These are phyloP conservation scores for Dreissena polymorpha DNA, from an alignment of 1,140 invertebrate species.

Conservation along the genomic window DNA sequence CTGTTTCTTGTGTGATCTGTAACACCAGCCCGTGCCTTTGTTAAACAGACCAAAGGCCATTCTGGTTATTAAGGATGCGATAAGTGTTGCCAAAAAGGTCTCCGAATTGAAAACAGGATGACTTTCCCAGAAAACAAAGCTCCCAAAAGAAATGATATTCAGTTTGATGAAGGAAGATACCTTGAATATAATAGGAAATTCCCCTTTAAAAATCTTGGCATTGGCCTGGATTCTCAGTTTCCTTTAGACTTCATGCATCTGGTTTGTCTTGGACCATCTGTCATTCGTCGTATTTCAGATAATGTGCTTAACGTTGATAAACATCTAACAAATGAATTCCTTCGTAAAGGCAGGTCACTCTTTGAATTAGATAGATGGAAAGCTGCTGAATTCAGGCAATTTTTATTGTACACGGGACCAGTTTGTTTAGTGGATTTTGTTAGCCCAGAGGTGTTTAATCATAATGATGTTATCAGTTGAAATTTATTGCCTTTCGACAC, in stretches of 20 bases:
- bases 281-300: not conserved
- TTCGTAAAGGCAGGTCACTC: slow-evolving; percentile 1
- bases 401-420: slow-evolving; percentile 48
- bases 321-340: not conserved
- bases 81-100: slow-evolving; percentile 66
- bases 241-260: slow-evolving; percentile 79
- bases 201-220: slow-evolving; percentile 56
- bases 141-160: slow-evolving; percentile 55
- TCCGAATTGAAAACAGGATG: slow-evolving; percentile 38
- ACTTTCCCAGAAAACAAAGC: slow-evolving; percentile 57
- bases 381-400: slow-evolving; percentile 57
- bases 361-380: slow-evolving; percentile 3
- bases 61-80: slow-evolving; percentile 74
- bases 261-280: slow-evolving; percentile 71
- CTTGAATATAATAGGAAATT: slow-evolving; percentile 69
- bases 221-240: slow-evolving; percentile 72
- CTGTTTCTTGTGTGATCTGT: slow-evolving; percentile 60
- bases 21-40: slow-evolving; percentile 77
- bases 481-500: slow-evolving; percentile 49
- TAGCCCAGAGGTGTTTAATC: not conserved
- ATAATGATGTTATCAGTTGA: slow-evolving; percentile 46
- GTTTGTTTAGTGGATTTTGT: slow-evolving; percentile 29
- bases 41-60: slow-evolving; percentile 74
- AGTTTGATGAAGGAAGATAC: slow-evolving; percentile 64
- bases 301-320: not conserved